phyloP scores from a whole-genome alignment of 2,797 vertebrate species.

The Argentina silus region DNA sequence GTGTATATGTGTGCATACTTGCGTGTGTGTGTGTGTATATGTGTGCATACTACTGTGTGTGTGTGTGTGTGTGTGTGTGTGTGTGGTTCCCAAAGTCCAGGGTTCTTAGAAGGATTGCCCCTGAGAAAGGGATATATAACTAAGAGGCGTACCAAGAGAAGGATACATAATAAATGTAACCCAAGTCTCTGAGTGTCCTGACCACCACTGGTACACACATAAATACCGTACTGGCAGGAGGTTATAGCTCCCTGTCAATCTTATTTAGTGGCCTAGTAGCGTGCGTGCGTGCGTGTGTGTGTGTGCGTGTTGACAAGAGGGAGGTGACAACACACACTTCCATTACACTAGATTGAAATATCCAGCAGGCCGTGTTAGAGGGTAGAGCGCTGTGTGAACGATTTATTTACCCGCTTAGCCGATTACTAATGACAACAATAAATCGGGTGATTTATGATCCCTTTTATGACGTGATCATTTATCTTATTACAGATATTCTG shows the following conservation, averaged over 20 bases:
- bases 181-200: too few species aligned
- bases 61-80: too few species aligned
- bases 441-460: slow-evolving; percentile 23
- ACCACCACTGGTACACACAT: neutral
- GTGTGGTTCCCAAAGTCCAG: too few species aligned
- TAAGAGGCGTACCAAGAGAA: too few species aligned
- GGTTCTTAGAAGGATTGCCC: too few species aligned
- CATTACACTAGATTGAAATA: slow-evolving; percentile 62
- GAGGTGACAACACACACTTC: slow-evolving; percentile 23
- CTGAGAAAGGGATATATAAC: too few species aligned
- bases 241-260: slow-evolving; percentile 3
- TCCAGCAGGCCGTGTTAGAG: slow-evolving; percentile 51
- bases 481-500: neutral
- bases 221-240: neutral
- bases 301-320: neutral
- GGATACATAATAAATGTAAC: too few species aligned
- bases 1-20: too few species aligned
- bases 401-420: slow-evolving; percentile 43
- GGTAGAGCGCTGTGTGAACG: slow-evolving; percentile 50
- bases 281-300: slow-evolving; percentile 1
- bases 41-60: too few species aligned
- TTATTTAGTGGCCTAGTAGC: neutral
- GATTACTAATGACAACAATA: slow-evolving; percentile 22
- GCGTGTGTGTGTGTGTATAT: too few species aligned
- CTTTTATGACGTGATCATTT: slow-evolving; percentile 20